A percentile compares a stretch with the other conserved stretches of the same genome.
Conservation (phyloP, 2,888 invertebrate genomes). For the Polydrusus pterygomalis region DNA sequence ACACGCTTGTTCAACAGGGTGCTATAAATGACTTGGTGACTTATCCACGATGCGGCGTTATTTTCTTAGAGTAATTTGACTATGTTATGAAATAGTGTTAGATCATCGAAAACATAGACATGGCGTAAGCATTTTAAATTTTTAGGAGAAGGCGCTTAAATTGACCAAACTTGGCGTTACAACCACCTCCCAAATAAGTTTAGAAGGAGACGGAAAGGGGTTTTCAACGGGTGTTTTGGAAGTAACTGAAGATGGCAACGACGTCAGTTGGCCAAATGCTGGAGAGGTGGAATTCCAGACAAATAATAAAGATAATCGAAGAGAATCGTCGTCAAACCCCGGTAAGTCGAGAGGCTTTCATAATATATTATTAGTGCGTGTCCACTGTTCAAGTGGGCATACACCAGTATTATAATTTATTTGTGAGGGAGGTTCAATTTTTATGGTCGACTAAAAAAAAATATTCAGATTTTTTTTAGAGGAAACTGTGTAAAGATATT, state of each 20-base stretch:
- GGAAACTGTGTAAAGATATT: too few species aligned
- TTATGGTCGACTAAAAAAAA: too few species aligned
- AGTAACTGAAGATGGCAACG: constrained; percentile 48
- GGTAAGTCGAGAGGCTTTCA: neutral
- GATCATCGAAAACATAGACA: neutral
- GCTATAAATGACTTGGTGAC: too few species aligned
- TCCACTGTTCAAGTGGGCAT: too few species aligned
- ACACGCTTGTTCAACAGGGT: too few species aligned
- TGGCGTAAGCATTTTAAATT: neutral
- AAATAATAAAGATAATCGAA: neutral
- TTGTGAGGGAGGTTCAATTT: too few species aligned
- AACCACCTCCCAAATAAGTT: constrained; percentile 70
- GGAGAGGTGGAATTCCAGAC: constrained; percentile 4
- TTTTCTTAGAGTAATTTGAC: too few species aligned
- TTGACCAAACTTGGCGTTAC: constrained; percentile 70
- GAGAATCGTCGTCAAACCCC: neutral
- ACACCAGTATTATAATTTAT: too few species aligned
- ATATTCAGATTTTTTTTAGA: too few species aligned
- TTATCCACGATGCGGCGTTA: too few species aligned
- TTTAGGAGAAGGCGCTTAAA: constrained; percentile 62
- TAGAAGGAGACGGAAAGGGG: constrained; percentile 65
- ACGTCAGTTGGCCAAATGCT: neutral
- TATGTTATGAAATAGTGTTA: neutral
- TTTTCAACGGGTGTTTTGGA: constrained; percentile 61
- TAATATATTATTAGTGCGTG: too few species aligned